Evolutionary conservation across 2,113 vertebrate species (phyloP), one percentile per base, ranked within the genome.

Genomic region (Aptenodytes forsteri): DNA sequence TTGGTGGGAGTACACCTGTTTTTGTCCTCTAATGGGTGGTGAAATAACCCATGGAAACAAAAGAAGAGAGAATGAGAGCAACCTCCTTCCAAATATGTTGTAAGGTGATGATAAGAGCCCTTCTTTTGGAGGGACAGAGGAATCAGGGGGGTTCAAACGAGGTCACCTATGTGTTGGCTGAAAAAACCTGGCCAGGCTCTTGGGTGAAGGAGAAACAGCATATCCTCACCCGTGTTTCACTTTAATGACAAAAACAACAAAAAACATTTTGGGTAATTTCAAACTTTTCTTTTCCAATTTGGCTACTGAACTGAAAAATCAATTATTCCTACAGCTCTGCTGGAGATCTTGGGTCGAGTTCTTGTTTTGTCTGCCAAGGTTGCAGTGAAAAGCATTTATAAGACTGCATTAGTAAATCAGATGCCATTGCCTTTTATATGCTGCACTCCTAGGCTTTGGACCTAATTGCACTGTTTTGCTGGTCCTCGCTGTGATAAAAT

Each of bases 291-390:
- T 78, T 87, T 84, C 87, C 65, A 91, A 34, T 93, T 93, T 95
- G 95, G 95, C 92, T 66, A 40, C 84, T 50, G 90, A 87, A 83
- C 21, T 94, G 96, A 78, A 89, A 96, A 96, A 95, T 95, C 95
- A 95, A 95, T 96, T 97, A 82, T 91, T 95, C 44, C 73, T 91
- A 2, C 77, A 71, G 87, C 87, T 83, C 94, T 87, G 90, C 85
- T 90, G 90, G 92, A 90, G 88, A 52, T 59, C 29, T 83, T 64
- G 92, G 90, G 90, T 77, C 69, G 65, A 83, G 44, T 9, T 81
- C 55, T 62, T 30, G 5, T 9, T 64, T 75, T 50, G 47, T 6
- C 47, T 93, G 96, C 92, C 92, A 95, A 52, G 52, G 23, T 2
- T 76, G 85, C 30, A 76, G 81, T 29, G 69, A 13, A 58, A 84